Evolutionary conservation across 2,113 vertebrate species (phyloP).

Genomic region (Amazona vittata): DNA sequence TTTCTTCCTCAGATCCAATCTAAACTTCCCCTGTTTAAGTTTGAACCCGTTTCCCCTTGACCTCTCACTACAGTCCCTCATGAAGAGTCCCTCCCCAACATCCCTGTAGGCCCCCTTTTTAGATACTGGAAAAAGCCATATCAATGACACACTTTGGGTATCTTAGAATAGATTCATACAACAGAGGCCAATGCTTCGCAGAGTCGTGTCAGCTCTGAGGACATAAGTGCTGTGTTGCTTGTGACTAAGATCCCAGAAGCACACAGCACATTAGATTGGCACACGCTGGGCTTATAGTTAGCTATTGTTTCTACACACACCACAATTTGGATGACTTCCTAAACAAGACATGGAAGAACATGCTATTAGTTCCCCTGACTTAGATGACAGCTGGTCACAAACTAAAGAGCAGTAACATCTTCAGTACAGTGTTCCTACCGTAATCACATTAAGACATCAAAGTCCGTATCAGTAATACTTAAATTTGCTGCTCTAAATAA

Average conservation of each 20-base stretch:
- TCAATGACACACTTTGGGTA: neutral
- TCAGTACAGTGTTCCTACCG: neutral
- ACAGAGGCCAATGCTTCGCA: neutral
- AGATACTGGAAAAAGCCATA: neutral
- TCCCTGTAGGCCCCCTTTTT: too few relatives aligned
- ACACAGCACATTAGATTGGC: neutral
- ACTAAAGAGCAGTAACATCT: neutral
- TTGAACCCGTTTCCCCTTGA: too few relatives aligned
- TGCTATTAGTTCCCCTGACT: neutral
- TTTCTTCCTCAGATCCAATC: too few relatives aligned
- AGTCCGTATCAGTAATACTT: neutral
- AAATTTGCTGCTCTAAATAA: neutral
- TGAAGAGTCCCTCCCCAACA: too few relatives aligned
- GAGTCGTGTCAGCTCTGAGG: neutral
- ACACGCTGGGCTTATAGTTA: neutral
- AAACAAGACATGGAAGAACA: neutral
- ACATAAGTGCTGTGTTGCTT: neutral
- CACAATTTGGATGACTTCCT: neutral
- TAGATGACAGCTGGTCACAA: neutral
- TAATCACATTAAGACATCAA: neutral
- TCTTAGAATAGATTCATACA: neutral
- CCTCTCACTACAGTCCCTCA: too few relatives aligned
- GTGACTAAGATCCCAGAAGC: neutral
- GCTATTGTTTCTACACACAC: neutral
- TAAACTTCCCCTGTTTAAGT: too few relatives aligned